Evolutionary conservation across 2,797 vertebrate genomes (phyloP).

Genomic region (Danio jaintianensis): DNA sequence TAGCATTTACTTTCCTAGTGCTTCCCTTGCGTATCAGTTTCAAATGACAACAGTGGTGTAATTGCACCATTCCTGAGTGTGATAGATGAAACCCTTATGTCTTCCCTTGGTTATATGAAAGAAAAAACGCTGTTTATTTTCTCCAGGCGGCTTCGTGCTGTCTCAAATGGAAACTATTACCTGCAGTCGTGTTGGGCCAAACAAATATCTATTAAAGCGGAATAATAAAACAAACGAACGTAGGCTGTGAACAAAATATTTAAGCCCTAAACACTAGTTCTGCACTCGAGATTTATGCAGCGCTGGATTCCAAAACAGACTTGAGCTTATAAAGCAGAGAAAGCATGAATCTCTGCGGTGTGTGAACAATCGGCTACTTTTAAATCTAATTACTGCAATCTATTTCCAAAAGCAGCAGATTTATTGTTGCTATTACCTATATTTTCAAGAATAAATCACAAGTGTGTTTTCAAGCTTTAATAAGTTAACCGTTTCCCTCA

Average conservation of each 20-base stretch:
- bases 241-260: conserved; percentile 55
- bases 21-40: conserved; percentile 57
- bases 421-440: conserved; percentile 56
- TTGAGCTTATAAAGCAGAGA: conserved; percentile 38
- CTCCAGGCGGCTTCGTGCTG: conserved; percentile 53
- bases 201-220: conserved; percentile 62
- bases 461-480: conserved; percentile 41
- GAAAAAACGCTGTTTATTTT: conserved; percentile 60
- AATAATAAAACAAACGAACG: conserved; percentile 60
- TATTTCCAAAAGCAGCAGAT: conserved; percentile 55
- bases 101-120: conserved; percentile 47
- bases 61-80: conserved; percentile 58
- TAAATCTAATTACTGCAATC: conserved; percentile 56
- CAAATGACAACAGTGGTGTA: conserved; percentile 52
- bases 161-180: conserved; percentile 64
- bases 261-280: conserved; percentile 52
- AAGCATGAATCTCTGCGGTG: conserved; percentile 39
- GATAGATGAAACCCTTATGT: conserved; percentile 55
- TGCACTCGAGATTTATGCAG: conserved; percentile 40
- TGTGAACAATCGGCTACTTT: conserved; percentile 47
- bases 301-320: conserved; percentile 39
- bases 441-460: conserved; percentile 58
- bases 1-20: conserved; percentile 44
- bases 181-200: conserved; percentile 51
- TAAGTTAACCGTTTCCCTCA: conserved; percentile 32